These are phyloP conservation scores for Drosophila repleta DNA, from an alignment of 1,140 invertebrate genomes.

Conservation along the genomic window DNA sequence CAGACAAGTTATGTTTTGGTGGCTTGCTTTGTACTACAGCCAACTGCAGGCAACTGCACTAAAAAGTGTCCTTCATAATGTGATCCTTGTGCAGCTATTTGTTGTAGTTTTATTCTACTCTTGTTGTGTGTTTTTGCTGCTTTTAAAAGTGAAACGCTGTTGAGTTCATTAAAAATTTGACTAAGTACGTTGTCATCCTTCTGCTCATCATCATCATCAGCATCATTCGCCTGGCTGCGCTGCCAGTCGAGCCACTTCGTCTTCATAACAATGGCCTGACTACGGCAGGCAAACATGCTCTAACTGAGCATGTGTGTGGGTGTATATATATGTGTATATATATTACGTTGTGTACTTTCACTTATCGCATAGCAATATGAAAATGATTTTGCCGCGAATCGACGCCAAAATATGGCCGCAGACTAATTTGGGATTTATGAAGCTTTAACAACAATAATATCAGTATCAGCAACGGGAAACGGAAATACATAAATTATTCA, in stretches of 20 bases:
- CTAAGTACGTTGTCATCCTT: conserved; percentile 75
- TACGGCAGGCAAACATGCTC: conserved; percentile 50
- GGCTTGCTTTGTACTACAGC: conserved; percentile 15
- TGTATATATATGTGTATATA: background rate
- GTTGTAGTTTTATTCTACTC: conserved; percentile 4
- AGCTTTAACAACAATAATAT: conserved; percentile 37
- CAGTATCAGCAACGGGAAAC: conserved; percentile 21
- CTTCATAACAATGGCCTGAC: conserved; percentile 36
- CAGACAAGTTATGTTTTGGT: conserved; percentile 13
- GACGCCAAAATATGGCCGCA: conserved; percentile 39
- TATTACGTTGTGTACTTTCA: background rate
- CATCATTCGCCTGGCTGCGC: background rate
- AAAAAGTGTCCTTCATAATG: conserved; percentile 30
- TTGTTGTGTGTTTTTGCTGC: conserved; percentile 12
- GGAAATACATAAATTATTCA: conserved; percentile 31
- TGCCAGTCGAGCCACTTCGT: conserved; percentile 13
- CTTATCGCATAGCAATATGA: conserved; percentile 1
- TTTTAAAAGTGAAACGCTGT: conserved; percentile 76
- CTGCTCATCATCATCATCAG: conserved; percentile 45
- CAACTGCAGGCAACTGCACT: conserved; percentile 32
- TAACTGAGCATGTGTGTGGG: background rate
- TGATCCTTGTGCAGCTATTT: conserved; percentile 19
- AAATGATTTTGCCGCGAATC: conserved; percentile 42
- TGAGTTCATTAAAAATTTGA: conserved; percentile 80
- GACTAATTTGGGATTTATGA: conserved; percentile 48